Percentiles rank a stretch among this genome's conserved stretches.
These are phyloP conservation scores for Eudyptes chrysolophus DNA, from an alignment of 2,113 vertebrate species.

Conservation along the genomic window DNA sequence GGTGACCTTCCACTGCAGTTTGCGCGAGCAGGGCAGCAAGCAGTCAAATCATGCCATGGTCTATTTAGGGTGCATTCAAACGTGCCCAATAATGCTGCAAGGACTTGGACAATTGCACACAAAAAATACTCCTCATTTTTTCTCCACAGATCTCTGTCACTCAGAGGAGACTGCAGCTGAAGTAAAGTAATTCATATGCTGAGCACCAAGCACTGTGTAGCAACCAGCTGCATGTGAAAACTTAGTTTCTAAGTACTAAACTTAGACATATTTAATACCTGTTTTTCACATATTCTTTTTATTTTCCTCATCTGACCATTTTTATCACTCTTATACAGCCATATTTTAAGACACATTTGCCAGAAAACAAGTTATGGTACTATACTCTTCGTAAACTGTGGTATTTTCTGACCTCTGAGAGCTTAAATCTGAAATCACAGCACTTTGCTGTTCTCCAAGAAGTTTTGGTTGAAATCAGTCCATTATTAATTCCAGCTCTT, in stretches of 20 bases:
- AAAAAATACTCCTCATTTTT: neutral
- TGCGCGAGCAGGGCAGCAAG: neutral
- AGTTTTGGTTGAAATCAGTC: neutral
- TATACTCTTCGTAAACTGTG: neutral
- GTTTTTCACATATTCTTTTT: neutral
- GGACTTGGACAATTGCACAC: neutral
- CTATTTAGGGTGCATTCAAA: neutral
- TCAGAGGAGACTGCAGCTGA: neutral
- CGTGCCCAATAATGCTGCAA: neutral
- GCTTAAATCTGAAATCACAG: neutral
- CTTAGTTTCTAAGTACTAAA: neutral
- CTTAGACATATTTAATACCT: slow-evolving; percentile 31
- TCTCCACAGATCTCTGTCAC: neutral
- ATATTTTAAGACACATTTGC: neutral
- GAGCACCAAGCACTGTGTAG: neutral
- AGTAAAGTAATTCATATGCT: neutral
- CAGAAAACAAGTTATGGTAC: neutral
- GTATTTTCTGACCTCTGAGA: slow-evolving; percentile 13
- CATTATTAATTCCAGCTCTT: neutral
- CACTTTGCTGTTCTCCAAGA: neutral
- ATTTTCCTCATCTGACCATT: neutral
- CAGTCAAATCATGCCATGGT: neutral
- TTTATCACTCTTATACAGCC: neutral
- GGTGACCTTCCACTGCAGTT: neutral
- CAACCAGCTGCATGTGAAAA: slow-evolving; percentile 2